Evolutionary conservation across 23 tunicate species (phyloP), one percentile per base, ranked within the genome.

Genomic region (Trididemnum miniatum): DNA sequence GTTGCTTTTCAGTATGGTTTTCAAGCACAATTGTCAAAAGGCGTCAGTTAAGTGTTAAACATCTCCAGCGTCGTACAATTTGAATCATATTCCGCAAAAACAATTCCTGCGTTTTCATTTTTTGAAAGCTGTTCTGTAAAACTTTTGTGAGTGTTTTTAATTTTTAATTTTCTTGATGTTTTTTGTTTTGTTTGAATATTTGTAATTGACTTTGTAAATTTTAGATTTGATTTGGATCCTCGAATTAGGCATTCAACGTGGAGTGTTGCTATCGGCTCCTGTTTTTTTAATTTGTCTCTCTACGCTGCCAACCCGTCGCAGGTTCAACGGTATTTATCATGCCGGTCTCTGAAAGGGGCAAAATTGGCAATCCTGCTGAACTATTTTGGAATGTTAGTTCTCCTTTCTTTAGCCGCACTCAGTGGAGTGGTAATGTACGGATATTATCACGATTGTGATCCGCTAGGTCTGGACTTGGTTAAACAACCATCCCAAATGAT

Each of bases 291-390:
- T 52, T 76, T 82, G n/a, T 67, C 82, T n/a, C 34, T 92, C 71
- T 88, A 92, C 38, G 92, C 90, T 31, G 85, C 63, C 35, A 92
- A 85, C 71, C 92, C 82, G 51, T 69, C 86, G 22, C 88, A 88
- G 71, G 93, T 88, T 20, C 89, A 92, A 54, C 57, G 93, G 34
- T 92, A 92, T 54, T 81, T 88, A 20, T 79, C 89, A 26, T 92
- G 97, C 75, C 78, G 75, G 74, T 72, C 89, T 5, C 83, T 84
- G 30, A 82, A 39, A 37, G 35, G 76, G n/a, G 97, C 97, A 28
- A 82, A 83, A 77, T 0, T 34, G 62, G 89, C 76, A 35, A 86
- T 90, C 30, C 63, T 51, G 29, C 27, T 86, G 31, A 90, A 90
- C 72, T 71, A 50, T 28, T 26, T 80, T 28, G 96, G 91, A 50